phyloP scores from a whole-genome alignment of 2,888 invertebrate species.

The Exocentrus adspersus region DNA sequence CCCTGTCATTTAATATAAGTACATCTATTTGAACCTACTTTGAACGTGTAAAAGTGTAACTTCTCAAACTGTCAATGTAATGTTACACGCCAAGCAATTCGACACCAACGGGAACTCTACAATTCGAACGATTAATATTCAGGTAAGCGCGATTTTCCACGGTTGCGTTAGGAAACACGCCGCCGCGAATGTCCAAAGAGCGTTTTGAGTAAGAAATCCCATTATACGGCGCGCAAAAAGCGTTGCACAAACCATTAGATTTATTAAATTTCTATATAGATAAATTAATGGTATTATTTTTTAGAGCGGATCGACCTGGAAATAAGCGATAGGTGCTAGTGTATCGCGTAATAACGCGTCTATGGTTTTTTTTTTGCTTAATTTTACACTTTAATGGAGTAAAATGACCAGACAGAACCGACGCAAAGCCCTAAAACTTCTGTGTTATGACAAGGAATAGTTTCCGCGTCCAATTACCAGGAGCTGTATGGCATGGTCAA shows the following conservation, averaged over 20 bases:
- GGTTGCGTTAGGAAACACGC: conserved; percentile 8
- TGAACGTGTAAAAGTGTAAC: too few species aligned
- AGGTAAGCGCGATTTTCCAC: conserved; percentile 14
- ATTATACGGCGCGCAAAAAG: conserved; percentile 24
- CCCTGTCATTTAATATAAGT: too few species aligned
- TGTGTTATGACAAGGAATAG: too few species aligned
- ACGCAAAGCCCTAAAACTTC: too few species aligned
- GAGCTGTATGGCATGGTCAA: conserved; percentile 40
- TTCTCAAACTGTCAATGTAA: too few species aligned
- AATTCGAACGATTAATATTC: conserved; percentile 15
- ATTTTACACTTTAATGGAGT: conserved; percentile 27
- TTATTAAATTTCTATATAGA: conserved; percentile 30
- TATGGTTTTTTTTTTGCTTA: conserved; percentile 17
- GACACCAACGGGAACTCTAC: too few species aligned
- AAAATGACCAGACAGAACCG: conserved; percentile 18
- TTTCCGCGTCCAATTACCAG: conserved; percentile 27
- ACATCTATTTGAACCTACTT: too few species aligned
- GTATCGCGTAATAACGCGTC: conserved; percentile 18
- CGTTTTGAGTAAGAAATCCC: conserved; percentile 10
- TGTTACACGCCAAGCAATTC: too few species aligned
- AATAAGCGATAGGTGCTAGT: conserved; percentile 30
- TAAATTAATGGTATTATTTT: conserved; percentile 28
- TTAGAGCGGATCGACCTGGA: conserved; percentile 21
- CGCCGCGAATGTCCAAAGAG: conserved; percentile 10
- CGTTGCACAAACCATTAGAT: conserved; percentile 22